Base-by-base conservation (phyloP, 2,797 vertebrate genomes). In the Myiotriccus ornatus region DNA sequence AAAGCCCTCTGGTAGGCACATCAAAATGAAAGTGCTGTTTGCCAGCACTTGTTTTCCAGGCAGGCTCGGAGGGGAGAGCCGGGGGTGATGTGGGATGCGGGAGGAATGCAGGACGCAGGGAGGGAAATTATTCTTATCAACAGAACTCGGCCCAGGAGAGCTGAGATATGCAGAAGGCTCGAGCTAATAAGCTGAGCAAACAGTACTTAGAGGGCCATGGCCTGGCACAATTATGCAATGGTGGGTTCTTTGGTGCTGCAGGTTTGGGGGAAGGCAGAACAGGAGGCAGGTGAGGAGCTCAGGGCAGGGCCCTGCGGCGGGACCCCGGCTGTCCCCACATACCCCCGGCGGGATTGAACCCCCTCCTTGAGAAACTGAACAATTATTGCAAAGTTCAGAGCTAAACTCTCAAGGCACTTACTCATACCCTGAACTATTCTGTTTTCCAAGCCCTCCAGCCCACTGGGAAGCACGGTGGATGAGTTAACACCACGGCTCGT, bases 71-170 rank as follows among this genome's bases (percentile, higher is more conserved):
- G 67, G 28, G 76, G 64, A 81, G 71, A 71, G 74, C 79, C 52
- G 9, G 32, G 41, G 46, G 39, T 30, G 81, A 28, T 68, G 88
- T 89, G 95, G 94, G 96, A 94, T 89, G 94, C 60, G 14, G 93
- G 93, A 94, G 81, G 93, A 93, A 95, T 69, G 94, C 87, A 63
- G 89, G 78, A 62, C 13, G 0, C 25, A 5, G 52, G 90, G 15
- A 52, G 71, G 41, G 55, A 77, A 91, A 85, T 15, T 6, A 6
- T 77, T 90, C 53, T 87, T 82, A 87, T 85, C 89, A 41, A 9
- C 59, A 27, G 90, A 69, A 64, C 87, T 20, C 84, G 76, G 41
- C 60, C 78, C 57, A 35, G 83, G 78, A 84, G 84, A 92, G 91
- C 89, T 77, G 92, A 89, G 89, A 80, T 30, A 50, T 18, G 93